Evolutionary conservation across 23 tunicate genomes (phyloP), one percentile per base, ranked within the genome.

Genomic region (Halocynthia aurantium): DNA sequence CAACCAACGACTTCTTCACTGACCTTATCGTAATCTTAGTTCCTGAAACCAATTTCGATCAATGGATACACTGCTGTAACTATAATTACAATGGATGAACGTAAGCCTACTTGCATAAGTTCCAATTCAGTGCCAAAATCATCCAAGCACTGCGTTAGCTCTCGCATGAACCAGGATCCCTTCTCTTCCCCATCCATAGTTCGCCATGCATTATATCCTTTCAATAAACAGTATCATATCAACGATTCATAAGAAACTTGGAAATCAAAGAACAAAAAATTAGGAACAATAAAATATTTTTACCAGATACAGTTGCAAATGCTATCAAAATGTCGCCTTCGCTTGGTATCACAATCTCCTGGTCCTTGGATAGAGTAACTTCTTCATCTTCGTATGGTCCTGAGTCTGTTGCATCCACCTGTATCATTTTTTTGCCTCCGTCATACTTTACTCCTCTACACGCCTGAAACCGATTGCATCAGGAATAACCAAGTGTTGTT

Each of bases 141-240:
- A 55, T 71, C 73, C 13, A 87, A 63, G 9, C 55, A 67, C 31
- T 50, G 52, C 72, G 83, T 82, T 0, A 87, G 52, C 20, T 8
- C 52, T 65, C 82, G 94, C 10, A 87, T 82, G 55, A 82, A 87
- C 18, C 82, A 65, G 4, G 94, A 87, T n/a, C 94, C 94, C 53
- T 82, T 76, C 0, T 44, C 56, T 64, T 62, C 17, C 50, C 54
- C 75, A 0, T 31, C 4, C 2, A 0, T 31, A 51, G 77, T 82
- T 55, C 94, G 68, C 81, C 86, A 87, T 6, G 94, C 6, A 77
- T 77, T 83, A 65, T 87, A 87, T 52, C 77, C 94, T 87, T 65
- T 13, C 63, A 5, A 31, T 4, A 31, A 31, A 31, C 44, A 31
- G 44, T 31, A 31, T 31, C 44, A 31, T 31, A 31, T 31, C 44